Conservation (phyloP, 2,113 vertebrate species). For the Mustelus asterias region DNA sequence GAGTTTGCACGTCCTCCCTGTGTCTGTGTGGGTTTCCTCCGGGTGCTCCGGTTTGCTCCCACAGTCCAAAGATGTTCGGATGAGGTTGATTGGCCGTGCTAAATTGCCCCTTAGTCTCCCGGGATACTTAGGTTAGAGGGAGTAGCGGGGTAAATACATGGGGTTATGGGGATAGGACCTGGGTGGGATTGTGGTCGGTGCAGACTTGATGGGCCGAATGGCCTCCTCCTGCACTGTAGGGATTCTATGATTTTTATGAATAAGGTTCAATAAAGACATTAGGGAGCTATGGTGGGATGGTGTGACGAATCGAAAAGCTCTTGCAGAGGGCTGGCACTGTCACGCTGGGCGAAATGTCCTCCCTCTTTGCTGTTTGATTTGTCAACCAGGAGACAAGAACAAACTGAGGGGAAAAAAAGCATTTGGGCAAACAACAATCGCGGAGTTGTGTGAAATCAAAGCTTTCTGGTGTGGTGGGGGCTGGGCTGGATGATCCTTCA, state of each 20-base stretch:
- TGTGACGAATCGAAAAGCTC: neutral
- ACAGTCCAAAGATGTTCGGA: too few species aligned
- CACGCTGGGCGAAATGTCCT: neutral
- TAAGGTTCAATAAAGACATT: neutral
- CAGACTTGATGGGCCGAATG: too few species aligned
- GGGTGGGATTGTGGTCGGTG: too few species aligned
- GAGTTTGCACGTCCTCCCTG: too few species aligned
- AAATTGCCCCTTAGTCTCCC: too few species aligned
- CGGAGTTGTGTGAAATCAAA: neutral
- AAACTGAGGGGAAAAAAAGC: neutral
- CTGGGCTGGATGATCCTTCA: neutral
- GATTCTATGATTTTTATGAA: neutral
- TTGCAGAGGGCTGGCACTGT: neutral
- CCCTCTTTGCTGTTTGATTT: neutral
- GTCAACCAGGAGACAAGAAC: neutral
- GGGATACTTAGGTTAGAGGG: too few species aligned
- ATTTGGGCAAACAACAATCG: neutral
- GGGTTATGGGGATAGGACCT: too few species aligned
- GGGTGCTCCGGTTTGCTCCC: too few species aligned
- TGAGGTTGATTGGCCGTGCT: too few species aligned
- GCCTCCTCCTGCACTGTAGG: too few species aligned
- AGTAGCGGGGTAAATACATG: too few species aligned
- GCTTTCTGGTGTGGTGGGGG: neutral
- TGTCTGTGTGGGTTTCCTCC: too few species aligned
- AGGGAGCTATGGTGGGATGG: neutral